Percentiles rank a stretch among this genome's conserved stretches.
Conservation (phyloP, 2,888 invertebrate species). For the Neria commutata region DNA sequence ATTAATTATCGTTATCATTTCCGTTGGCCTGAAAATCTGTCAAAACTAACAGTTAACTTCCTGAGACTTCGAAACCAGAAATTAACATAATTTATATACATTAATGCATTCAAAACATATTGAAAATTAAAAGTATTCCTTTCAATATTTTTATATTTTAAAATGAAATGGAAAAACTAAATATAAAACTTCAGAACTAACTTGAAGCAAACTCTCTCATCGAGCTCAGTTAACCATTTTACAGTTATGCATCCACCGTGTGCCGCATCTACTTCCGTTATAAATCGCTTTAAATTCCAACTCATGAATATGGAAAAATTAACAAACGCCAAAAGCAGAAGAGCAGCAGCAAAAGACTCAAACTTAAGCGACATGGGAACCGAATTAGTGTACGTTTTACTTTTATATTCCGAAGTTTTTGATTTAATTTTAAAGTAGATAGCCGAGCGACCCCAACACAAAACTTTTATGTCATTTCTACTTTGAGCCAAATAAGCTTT, state of each 20-base stretch:
- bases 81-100: no score
- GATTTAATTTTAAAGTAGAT: background rate
- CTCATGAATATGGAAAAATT: slow-evolving; percentile 1
- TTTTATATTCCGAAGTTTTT: background rate
- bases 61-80: no score
- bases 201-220: no score
- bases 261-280: background rate
- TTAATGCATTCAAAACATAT: background rate
- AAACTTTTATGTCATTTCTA: slow-evolving; percentile 3
- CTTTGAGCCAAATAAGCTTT: background rate
- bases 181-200: no score
- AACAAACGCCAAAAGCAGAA: no score
- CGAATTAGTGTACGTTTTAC: background rate
- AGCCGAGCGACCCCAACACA: background rate
- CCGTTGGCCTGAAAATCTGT: no score
- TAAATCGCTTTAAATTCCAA: background rate
- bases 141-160: no score
- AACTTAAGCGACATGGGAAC: background rate
- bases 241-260: background rate
- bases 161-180: no score
- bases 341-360: no score
- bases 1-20: no score
- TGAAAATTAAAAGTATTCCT: background rate
- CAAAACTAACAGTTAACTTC: no score
- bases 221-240: no score